Base-by-base conservation (phyloP, 2,888 invertebrate species). In the Phyto melanocephala region DNA sequence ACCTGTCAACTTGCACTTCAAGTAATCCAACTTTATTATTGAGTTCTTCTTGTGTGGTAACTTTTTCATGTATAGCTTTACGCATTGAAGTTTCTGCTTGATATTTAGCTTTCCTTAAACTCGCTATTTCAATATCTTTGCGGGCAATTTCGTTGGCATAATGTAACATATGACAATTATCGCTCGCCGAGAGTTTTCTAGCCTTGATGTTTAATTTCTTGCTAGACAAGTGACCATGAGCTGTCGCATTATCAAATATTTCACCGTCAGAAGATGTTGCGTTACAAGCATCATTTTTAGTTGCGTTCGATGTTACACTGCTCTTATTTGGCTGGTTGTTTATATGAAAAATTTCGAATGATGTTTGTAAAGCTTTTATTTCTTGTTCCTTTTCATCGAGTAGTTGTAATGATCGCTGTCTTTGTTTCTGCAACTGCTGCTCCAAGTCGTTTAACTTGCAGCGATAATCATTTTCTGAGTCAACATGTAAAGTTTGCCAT, bases 81-180 rank as follows among this genome's bases (percentile, higher is more conserved):
- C 94, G 90, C 76, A 94, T 87, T 0, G 92, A 90, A 0, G 91
- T 90, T 87, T 94, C 94, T 0, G 93, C 89, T 0, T 94, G 92
- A 88, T 94, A 94, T 86, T 96, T 95, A 60, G 95, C 93, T 85
- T 94, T 95, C 82, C 97, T 92, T 24, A 96, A 92, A 72, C 93
- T 92, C 0, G 94, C 92, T 47, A 97, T 94, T 89, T 96, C 96
- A 28, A 96, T 94, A 84, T 96, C 96, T 86, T 95, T 94, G 8
- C 96, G 91, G 0, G 96, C 95, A 85, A 96, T 90, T 92, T 97
- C 96, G 89, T 96, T 95, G 67, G 95, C 95, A 87, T 96, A 96
- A 91, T 96, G 96, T 42, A 97, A 89, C 92, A 96, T 94, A 84
- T 95, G 95, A 42, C 95, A 94, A 85, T 94, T 94, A 37, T 95